These are phyloP conservation scores for Lepisosteus osseus DNA, from an alignment of 2,113 vertebrate species.

Conservation along the genomic window DNA sequence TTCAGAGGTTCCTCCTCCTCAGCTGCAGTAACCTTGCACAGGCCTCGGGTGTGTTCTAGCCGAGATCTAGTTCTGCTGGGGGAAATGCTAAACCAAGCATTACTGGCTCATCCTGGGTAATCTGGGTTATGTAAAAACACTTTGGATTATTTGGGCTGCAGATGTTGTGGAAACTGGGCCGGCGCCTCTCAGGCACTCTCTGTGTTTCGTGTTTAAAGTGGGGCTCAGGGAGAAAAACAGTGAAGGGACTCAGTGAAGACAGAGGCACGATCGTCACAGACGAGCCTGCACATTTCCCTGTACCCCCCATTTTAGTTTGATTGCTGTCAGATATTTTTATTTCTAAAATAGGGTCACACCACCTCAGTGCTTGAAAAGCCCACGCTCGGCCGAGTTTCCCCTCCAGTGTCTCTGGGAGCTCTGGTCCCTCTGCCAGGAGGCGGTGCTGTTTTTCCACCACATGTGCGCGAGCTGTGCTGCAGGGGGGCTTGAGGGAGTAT, in stretches of 20 bases:
- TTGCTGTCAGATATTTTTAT: too few relatives aligned
- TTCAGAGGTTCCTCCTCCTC: background rate
- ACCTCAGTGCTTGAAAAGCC: too few relatives aligned
- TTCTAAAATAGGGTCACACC: too few relatives aligned
- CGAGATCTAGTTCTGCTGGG: background rate
- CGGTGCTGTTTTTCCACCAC: too few relatives aligned
- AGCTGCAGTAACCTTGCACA: background rate
- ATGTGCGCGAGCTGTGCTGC: too few relatives aligned
- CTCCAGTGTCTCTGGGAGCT: too few relatives aligned
- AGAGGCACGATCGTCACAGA: conserved; percentile 10
- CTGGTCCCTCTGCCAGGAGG: too few relatives aligned
- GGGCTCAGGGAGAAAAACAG: conserved; percentile 25
- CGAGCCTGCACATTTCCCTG: background rate
- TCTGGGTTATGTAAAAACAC: conserved; percentile 51
- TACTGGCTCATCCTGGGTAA: conserved; percentile 35
- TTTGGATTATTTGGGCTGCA: conserved; percentile 32
- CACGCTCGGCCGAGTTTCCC: too few relatives aligned
- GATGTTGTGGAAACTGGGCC: conserved; percentile 16
- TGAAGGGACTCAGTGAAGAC: conserved; percentile 36
- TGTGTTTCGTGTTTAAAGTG: conserved; percentile 21
- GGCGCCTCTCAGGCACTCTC: conserved; percentile 9
- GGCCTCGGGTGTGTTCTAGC: background rate
- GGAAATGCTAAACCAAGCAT: background rate
- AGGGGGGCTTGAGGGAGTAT: too few relatives aligned
- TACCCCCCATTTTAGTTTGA: too few relatives aligned